Conservation (phyloP, 2,113 vertebrate genomes). For the Leucopternis melanops region DNA sequence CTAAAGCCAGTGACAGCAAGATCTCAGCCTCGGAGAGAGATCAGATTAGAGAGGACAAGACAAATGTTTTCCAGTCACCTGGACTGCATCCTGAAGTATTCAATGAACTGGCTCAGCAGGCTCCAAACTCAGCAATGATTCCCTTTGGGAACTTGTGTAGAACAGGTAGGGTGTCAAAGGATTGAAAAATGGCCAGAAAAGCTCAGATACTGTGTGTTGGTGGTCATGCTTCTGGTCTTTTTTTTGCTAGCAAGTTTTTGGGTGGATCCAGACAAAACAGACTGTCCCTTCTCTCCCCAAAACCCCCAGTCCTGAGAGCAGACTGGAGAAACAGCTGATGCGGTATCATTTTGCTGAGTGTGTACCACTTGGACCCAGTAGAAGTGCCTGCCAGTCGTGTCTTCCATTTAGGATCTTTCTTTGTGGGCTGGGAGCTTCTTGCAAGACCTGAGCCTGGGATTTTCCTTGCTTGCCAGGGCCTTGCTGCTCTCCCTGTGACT, state of each 20-base stretch:
- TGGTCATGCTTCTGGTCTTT: not conserved
- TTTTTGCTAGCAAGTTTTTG: too few species aligned
- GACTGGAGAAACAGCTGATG: not conserved
- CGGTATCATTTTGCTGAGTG: not conserved
- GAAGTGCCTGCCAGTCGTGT: too few species aligned
- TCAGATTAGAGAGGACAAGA: not conserved
- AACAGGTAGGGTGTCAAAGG: not conserved
- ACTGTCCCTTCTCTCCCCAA: not conserved
- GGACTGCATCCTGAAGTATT: not conserved
- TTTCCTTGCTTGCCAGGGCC: not conserved
- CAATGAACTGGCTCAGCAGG: not conserved
- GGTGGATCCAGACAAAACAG: not conserved
- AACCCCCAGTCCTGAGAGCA: not conserved
- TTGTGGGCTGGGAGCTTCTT: not conserved
- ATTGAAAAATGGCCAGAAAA: not conserved
- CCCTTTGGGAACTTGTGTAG: not conserved
- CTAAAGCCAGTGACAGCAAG: constrained; percentile 6
- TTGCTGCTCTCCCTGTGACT: not conserved
- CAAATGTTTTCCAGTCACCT: not conserved
- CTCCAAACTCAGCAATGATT: not conserved
- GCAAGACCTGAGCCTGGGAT: too few species aligned
- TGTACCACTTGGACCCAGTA: accelerated
- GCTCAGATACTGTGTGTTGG: not conserved
- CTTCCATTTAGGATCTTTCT: not conserved
- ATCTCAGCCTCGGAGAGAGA: not conserved